These are phyloP conservation scores for Xestoiulus laeticollis DNA, from an alignment of 2,888 invertebrate genomes.

Conservation along the genomic window DNA sequence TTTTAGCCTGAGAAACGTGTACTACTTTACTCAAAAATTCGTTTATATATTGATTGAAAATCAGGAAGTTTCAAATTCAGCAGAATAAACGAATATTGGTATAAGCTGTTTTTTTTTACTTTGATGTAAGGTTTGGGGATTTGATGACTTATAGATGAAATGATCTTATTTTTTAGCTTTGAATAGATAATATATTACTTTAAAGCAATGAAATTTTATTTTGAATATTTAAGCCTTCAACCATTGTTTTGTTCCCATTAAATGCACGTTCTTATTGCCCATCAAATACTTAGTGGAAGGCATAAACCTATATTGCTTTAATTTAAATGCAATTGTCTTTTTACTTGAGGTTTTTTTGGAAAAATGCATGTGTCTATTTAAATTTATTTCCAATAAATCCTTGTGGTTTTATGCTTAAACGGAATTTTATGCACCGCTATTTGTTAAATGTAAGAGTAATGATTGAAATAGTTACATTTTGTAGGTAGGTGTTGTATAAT, in stretches of 20 bases:
- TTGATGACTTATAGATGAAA: neutral
- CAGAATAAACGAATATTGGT: neutral
- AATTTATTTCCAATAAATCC: constrained; percentile 35
- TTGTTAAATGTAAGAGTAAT: neutral
- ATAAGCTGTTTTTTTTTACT: neutral
- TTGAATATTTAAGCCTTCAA: neutral
- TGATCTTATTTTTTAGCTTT: neutral
- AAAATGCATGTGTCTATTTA: neutral
- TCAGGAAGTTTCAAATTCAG: neutral
- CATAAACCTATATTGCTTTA: neutral
- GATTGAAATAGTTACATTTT: neutral
- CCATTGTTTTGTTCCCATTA: neutral
- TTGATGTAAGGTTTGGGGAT: neutral
- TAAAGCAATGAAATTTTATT: neutral
- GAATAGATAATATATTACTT: neutral
- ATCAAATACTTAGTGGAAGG: neutral
- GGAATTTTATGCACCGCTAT: neutral
- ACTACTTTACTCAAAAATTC: neutral
- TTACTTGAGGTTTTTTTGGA: neutral
- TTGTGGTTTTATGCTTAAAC: neutral
- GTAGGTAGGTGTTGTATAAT: constrained; percentile 18
- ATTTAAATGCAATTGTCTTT: neutral
- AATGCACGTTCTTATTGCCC: neutral
- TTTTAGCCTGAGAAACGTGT: neutral
- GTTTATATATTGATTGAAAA: neutral